Percentiles rank a stretch among this genome's conserved stretches.
Conservation (phyloP, 2,113 vertebrate species). For the Carlito syrichta region DNA sequence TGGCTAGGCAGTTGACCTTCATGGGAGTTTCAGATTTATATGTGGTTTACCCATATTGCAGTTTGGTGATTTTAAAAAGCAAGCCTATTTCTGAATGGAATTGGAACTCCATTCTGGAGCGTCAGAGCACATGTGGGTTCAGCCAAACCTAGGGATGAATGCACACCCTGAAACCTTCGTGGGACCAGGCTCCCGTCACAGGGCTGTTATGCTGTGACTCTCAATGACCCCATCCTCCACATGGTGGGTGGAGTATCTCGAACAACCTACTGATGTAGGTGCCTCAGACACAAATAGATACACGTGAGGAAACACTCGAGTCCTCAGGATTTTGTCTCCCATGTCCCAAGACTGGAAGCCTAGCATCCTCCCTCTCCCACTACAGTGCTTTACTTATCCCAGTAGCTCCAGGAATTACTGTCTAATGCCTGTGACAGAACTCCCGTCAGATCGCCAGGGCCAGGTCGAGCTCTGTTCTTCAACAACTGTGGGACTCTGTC, state of each 20-base stretch:
- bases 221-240: neutral
- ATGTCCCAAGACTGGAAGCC: neutral
- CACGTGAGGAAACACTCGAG: neutral
- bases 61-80: neutral
- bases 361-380: neutral
- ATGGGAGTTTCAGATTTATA: neutral
- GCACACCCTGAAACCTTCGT: neutral
- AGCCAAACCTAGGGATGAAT: neutral
- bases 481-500: neutral
- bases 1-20: neutral
- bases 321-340: neutral
- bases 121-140: neutral
- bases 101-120: neutral
- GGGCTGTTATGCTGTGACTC: too few species aligned
- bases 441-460: neutral
- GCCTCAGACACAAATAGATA: too few species aligned
- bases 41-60: neutral
- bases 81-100: neutral
- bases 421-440: neutral
- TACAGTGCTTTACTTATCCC: neutral
- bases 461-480: neutral
- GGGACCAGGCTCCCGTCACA: rapidly evolving
- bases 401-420: neutral
- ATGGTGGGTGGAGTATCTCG: too few species aligned
- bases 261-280: neutral